These are phyloP conservation scores for Chrysomela aeneicollis DNA, from an alignment of 2,888 invertebrate species.

Conservation along the genomic window DNA sequence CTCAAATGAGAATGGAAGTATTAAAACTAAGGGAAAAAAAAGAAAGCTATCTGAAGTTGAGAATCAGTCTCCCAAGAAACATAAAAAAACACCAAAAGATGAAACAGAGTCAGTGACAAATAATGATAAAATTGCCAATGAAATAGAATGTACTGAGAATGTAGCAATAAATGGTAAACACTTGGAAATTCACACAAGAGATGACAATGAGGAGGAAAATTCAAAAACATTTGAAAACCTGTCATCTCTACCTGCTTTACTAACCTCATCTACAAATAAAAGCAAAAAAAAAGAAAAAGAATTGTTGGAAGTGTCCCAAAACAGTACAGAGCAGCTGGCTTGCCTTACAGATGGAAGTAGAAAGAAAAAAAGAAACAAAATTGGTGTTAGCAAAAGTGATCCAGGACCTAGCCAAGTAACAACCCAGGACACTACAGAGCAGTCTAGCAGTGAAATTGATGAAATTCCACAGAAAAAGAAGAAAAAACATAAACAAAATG, in stretches of 20 bases:
- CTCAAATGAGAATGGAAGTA: constrained; percentile 12
- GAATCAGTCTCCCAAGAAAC: neutral
- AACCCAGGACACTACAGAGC: neutral
- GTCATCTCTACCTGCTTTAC: neutral
- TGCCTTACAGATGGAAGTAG: neutral
- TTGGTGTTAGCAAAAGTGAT: neutral
- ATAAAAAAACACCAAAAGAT: neutral
- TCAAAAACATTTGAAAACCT: constrained; percentile 8
- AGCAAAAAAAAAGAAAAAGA: neutral
- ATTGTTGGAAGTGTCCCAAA: neutral
- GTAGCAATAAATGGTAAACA: neutral
- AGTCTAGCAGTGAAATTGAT: neutral
- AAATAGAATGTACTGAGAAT: neutral
- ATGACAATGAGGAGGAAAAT: constrained; percentile 11
- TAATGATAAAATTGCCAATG: neutral
- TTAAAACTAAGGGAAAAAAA: constrained; percentile 3
- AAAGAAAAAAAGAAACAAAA: constrained; percentile 7
- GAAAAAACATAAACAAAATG: constrained; percentile 8
- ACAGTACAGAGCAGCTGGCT: neutral
- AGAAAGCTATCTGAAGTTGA: constrained; percentile 9
- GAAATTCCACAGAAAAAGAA: constrained; percentile 12
- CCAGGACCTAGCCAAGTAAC: neutral
- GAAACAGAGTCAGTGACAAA: neutral
- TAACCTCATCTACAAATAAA: neutral
- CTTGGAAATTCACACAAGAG: neutral